These are phyloP conservation scores for Sturnira hondurensis DNA, from an alignment of 2,113 vertebrate species.

Conservation along the genomic window DNA sequence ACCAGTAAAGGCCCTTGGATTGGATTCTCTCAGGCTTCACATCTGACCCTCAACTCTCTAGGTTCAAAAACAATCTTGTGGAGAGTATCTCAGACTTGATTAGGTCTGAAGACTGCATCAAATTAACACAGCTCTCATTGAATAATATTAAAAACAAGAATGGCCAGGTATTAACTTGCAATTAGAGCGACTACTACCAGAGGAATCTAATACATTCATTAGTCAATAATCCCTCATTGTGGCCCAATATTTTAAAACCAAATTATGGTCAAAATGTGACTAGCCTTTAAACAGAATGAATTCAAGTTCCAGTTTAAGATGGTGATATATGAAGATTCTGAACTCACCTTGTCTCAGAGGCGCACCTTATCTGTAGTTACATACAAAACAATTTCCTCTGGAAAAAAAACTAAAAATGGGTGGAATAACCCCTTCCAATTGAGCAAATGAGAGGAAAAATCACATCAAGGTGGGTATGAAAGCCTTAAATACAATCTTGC, in stretches of 20 bases:
- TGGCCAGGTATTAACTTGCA: background rate
- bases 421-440: background rate
- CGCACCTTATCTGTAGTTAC: background rate
- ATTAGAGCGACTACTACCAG: background rate
- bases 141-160: conserved; percentile 34
- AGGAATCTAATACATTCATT: background rate
- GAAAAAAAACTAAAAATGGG: background rate
- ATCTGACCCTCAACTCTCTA: background rate
- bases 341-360: background rate
- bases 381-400: background rate
- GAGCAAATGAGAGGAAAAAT: background rate
- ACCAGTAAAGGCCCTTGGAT: background rate
- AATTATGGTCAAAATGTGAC: background rate
- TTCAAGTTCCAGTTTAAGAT: background rate
- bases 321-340: background rate
- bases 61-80: background rate
- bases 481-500: background rate
- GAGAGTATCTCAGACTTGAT: background rate
- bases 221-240: background rate
- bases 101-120: background rate
- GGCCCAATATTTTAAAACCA: background rate
- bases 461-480: background rate
- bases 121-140: background rate
- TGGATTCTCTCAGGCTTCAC: background rate
- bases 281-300: background rate